These are phyloP conservation scores for Trogon surrucura DNA, from an alignment of 2,113 vertebrate genomes.

Conservation along the genomic window DNA sequence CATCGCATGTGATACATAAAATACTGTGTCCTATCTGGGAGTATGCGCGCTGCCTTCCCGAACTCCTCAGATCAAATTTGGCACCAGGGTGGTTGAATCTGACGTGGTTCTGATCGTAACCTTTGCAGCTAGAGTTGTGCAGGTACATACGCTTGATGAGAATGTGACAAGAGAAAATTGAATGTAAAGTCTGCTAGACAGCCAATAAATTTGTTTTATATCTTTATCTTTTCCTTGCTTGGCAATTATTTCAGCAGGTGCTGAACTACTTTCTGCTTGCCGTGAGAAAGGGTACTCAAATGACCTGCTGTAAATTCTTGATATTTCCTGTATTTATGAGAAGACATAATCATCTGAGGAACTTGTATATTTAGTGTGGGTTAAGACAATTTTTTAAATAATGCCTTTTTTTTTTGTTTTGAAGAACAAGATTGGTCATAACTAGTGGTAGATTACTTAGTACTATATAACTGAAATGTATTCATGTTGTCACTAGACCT, in stretches of 20 bases:
- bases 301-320: slow-evolving; percentile 47
- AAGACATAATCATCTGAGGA: background rate
- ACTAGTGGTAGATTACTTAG: background rate
- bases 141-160: background rate
- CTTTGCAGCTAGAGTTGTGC: background rate
- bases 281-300: background rate
- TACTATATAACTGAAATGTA: background rate
- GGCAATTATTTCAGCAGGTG: slow-evolving; percentile 49
- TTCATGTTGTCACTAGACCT: background rate
- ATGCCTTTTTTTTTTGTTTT: background rate
- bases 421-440: background rate
- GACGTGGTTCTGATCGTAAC: background rate
- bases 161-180: slow-evolving; percentile 53
- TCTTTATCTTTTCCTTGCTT: slow-evolving; percentile 39
- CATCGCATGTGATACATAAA: background rate
- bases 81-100: background rate
- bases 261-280: slow-evolving; percentile 16
- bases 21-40: background rate
- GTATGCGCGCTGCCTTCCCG: background rate
- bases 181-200: slow-evolving; percentile 36
- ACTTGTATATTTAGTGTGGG: background rate
- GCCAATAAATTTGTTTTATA: slow-evolving; percentile 52
- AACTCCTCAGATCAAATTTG: background rate
- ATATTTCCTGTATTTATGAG: slow-evolving; percentile 22
- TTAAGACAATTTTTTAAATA: background rate